A percentile compares a stretch with the other conserved stretches of the same genome.
Conservation (phyloP, 2,797 vertebrate genomes). For the Holocentrus rufus region DNA sequence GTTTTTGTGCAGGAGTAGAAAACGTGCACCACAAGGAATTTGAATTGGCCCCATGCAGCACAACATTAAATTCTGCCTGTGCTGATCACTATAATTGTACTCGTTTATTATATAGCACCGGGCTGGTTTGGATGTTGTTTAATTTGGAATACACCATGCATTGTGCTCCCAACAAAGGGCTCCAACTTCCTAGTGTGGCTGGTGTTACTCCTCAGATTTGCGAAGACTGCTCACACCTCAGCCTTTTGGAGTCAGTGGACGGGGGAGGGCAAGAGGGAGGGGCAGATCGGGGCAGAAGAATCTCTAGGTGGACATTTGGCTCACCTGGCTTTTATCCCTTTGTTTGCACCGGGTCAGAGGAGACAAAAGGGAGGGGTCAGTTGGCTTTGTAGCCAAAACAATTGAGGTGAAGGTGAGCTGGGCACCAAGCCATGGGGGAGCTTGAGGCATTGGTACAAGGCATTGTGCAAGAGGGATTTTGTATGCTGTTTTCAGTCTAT, state of each 20-base stretch:
- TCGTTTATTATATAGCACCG: constrained; percentile 4
- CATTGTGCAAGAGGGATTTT: constrained; percentile 58
- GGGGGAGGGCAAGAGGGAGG: constrained; percentile 19
- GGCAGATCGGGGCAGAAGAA: background rate
- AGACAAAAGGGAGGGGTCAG: constrained; percentile 63
- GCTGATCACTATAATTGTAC: constrained; percentile 26
- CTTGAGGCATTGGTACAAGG: constrained; percentile 41
- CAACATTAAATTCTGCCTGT: background rate
- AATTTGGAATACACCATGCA: background rate
- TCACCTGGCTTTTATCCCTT: constrained; percentile 73
- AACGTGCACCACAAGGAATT: constrained; percentile 30
- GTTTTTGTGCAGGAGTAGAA: constrained; percentile 38
- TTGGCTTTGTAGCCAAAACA: constrained; percentile 76
- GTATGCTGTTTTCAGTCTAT: constrained; percentile 42
- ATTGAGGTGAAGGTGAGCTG: constrained; percentile 73
- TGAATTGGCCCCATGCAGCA: constrained; percentile 8
- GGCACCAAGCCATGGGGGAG: constrained; percentile 65
- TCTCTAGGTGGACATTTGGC: constrained; percentile 45
- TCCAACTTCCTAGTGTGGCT: constrained; percentile 28
- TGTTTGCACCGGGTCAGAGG: constrained; percentile 67
- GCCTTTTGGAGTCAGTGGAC: constrained; percentile 12
- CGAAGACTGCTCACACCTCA: constrained; percentile 2
- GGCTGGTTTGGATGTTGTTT: background rate
- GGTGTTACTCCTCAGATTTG: constrained; percentile 1
- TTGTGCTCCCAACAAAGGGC: background rate